Evolutionary conservation across 2,888 invertebrate species (phyloP), one percentile per base, ranked within the genome.

Genomic region (Andrena marginata): DNA sequence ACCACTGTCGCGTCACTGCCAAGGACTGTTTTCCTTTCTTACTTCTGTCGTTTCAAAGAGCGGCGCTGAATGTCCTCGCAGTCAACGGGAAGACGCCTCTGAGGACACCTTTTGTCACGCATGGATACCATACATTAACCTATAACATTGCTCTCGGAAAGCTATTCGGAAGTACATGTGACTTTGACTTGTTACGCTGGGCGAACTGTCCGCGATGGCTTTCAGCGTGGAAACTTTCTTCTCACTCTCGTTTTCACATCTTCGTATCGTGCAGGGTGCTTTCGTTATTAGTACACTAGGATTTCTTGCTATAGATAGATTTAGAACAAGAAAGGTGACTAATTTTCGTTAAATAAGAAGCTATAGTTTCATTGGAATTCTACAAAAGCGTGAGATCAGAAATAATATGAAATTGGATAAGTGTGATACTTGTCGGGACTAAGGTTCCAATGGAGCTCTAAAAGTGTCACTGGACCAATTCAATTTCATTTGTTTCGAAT

Each of bases 101-200:
- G 42, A 26, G 48, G 63, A 56, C 71, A 48, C 33, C 64, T 72
- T 59, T 64, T 74, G 77, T 63, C 54, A 33, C 26, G 35, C 56
- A 16, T 1, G 5, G 16, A 20, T 35, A n/a, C 26, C 20, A 1
- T 33, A 51, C 35, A 16, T 69, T 64, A 79, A 75, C 69, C 75
- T 48, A 6, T 59, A 63, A 69, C 35, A 49, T 33, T 20, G 10
- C 48, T 20, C 54, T 63, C 48, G 16, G 10, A 7, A 16, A 1
- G 1, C 23, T 20, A 13, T 23, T 62, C 20, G 49, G 49, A 23
- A 5, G 16, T 13, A 64, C 35, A 64, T 7, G 51, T 42, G 35
- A 6, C 26, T 56, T 29, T 26, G 16, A n/a, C 26, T 35, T 33
- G 29, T 42, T 7, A 23, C 10, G 35, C 7, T 63, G 20, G 20